Percentiles rank a stretch among this genome's conserved stretches.
phyloP scores from a whole-genome alignment of 2,888 invertebrate species.

The Drosophila rubida region DNA sequence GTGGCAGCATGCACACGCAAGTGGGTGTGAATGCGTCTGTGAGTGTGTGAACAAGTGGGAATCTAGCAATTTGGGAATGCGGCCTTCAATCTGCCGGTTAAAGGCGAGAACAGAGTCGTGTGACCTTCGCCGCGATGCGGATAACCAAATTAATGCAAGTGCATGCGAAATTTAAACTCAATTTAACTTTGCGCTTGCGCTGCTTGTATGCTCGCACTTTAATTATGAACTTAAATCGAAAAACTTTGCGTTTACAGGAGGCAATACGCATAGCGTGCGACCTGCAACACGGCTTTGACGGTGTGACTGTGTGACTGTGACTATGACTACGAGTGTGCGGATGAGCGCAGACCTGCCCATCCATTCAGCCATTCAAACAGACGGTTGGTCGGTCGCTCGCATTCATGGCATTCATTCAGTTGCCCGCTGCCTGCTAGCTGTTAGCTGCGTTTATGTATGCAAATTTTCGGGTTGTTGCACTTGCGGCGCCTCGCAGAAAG shows the following conservation, averaged over 20 bases:
- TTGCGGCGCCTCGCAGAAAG: conserved; percentile 63
- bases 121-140: conserved; percentile 62
- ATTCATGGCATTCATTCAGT: conserved; percentile 45
- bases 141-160: conserved; percentile 60
- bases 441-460: conserved; percentile 62
- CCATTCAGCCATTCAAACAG: conserved; percentile 54
- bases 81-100: conserved; percentile 24
- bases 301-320: too few species aligned
- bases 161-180: conserved; percentile 71
- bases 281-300: conserved; percentile 6
- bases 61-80: conserved; percentile 11
- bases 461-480: conserved; percentile 76
- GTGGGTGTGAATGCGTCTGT: neutral
- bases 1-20: neutral
- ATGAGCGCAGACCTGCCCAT: conserved; percentile 1
- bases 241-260: conserved; percentile 67
- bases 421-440: neutral
- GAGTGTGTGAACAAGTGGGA: conserved; percentile 1
- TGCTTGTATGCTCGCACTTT: conserved; percentile 54
- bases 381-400: conserved; percentile 11
- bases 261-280: too few species aligned
- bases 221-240: conserved; percentile 80
- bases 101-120: conserved; percentile 23
- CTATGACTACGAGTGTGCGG: conserved; percentile 13
- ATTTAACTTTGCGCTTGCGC: conserved; percentile 66